Evolutionary conservation across 2,113 vertebrate genomes (phyloP), one percentile per base, ranked within the genome.

Genomic region (Halichoeres trimaculatus): DNA sequence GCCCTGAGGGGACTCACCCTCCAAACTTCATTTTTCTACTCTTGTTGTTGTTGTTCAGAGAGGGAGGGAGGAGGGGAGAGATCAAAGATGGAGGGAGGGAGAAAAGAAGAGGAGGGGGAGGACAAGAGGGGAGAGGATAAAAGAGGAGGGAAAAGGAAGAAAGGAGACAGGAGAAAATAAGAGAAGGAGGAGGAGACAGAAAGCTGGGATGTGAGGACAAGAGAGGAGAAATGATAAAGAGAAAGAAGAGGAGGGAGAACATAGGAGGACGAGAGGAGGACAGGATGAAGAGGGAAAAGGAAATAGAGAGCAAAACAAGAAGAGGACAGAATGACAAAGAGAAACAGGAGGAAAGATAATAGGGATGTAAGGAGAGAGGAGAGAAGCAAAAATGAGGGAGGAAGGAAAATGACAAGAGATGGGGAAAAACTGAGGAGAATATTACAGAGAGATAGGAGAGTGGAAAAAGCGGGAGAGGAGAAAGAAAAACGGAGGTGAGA

Each of bases 1-100:
- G 92, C 90, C 91, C 90, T 89, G 89, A 87, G 83, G 78, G 83
- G 85, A 89, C 81, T 86, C 88, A 67, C 85, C 88, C 90, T 91
- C 87, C 90, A 92, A 93, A 90, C 92, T 91, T 93, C 92, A 87
- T 88, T 91, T 30, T 92, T 92, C 68, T 91, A 89, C 83, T n/a
- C n/a, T 74, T 81, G 87, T 86, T 90, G 88, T 87, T 81, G 86
- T 85, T 83, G 77, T 30, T 30, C 30, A 45, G 55, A 52, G 23
- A 78, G 80, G 75, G 9, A 58, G 72, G 85, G 50, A 65, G 78
- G 66, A 70, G 43, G 30, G 41, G 19, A 10, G 13, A 7, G 62
- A 24, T 68, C 30, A 74, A 16, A 69, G 58, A 48, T 45, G 62
- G 62, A 36, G 50, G 17, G 41, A 19, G 35, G 54, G 70, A 80